Evolutionary conservation across 2,113 vertebrate species (phyloP).

Genomic region (Motacilla tschutschensis): DNA sequence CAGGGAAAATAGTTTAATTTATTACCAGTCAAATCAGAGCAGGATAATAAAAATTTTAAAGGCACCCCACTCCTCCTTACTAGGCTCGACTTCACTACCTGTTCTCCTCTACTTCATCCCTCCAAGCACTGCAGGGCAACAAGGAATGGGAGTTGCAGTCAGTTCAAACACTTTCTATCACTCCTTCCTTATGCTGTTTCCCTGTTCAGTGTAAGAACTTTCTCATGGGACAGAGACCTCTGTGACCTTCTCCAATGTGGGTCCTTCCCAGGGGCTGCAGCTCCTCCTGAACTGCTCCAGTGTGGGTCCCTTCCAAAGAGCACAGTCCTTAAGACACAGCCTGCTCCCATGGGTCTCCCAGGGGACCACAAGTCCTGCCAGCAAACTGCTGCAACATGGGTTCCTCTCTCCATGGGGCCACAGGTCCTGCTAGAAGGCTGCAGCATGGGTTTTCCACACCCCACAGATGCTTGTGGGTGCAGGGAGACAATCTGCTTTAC

Average conservation of each 20-base stretch:
- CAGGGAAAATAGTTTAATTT: background rate
- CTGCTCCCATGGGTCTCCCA: too few relatives aligned
- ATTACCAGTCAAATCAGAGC: background rate
- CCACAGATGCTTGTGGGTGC: rapidly evolving
- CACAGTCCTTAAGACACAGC: background rate
- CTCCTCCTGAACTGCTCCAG: background rate
- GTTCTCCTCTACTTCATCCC: background rate
- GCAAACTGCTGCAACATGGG: rapidly evolving
- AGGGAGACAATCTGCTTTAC: background rate
- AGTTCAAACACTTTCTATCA: background rate
- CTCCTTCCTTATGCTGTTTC: background rate
- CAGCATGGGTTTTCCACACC: rapidly evolving
- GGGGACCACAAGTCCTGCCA: background rate
- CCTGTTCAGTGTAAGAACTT: rapidly evolving
- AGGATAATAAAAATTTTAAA: background rate
- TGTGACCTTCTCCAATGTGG: background rate
- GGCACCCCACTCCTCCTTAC: background rate
- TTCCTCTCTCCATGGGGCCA: background rate
- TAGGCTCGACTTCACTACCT: background rate
- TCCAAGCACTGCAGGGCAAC: rapidly evolving
- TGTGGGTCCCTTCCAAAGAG: rapidly evolving
- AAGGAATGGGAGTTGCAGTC: background rate
- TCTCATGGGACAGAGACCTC: background rate
- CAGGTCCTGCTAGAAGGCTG: background rate
- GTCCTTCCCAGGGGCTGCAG: background rate